Evolutionary conservation across 2,113 vertebrate species (phyloP).

Genomic region (Nibea albiflora): DNA sequence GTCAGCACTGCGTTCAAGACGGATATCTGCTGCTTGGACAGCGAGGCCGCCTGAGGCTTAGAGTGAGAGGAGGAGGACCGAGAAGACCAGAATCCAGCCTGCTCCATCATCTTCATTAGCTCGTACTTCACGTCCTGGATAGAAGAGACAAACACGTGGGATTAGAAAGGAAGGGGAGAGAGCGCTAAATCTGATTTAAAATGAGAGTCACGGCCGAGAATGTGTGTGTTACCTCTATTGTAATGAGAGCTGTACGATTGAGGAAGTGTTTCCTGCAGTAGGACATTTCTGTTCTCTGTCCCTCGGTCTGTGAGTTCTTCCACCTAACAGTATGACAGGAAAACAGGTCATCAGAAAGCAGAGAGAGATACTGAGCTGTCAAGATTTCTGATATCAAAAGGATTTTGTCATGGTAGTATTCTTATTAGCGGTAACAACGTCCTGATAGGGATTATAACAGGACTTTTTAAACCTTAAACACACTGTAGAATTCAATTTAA

Average conservation of each 20-base stretch:
- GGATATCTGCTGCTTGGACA: constrained; percentile 86
- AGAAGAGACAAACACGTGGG: background rate
- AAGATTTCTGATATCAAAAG: too few relatives aligned
- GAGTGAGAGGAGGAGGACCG: constrained; percentile 54
- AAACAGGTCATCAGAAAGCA: background rate
- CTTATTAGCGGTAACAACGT: background rate
- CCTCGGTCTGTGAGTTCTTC: constrained; percentile 88
- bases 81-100: constrained; percentile 88
- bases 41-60: constrained; percentile 37
- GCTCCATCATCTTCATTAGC: constrained; percentile 91
- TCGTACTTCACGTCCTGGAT: constrained; percentile 93
- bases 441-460: background rate
- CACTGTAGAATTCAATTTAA: background rate
- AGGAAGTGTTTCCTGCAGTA: constrained; percentile 94
- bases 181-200: rapidly evolving
- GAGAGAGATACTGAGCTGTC: background rate
- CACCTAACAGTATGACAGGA: constrained; percentile 82
- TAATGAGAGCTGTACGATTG: constrained; percentile 92
- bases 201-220: background rate
- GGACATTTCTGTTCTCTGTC: constrained; percentile 86
- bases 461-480: background rate
- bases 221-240: constrained; percentile 89
- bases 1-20: constrained; percentile 92
- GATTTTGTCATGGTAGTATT: background rate
- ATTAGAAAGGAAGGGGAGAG: background rate